phyloP scores from a whole-genome alignment of 53 echinoderm and acorn worm species.

The Luidia sarsii region DNA sequence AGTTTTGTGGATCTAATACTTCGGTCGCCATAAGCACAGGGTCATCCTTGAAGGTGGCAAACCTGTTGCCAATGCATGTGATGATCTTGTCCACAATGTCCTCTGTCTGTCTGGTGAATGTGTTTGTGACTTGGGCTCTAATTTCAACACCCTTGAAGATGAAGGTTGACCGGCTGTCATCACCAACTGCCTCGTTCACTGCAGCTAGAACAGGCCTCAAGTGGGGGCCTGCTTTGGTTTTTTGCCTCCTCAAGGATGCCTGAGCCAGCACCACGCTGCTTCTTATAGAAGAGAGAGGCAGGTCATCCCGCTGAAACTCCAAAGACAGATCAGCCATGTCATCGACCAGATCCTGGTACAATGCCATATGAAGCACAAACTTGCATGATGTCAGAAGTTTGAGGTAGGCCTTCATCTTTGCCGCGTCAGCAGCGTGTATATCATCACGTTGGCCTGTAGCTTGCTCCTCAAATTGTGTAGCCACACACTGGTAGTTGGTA shows the following conservation, averaged over 20 bases:
- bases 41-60: slow-evolving; percentile 27
- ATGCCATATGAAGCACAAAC: slow-evolving; percentile 61
- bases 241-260: neutral
- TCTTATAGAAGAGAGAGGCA: slow-evolving; percentile 53
- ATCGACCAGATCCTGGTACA: slow-evolving; percentile 62
- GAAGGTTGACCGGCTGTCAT: neutral
- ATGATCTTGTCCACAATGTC: slow-evolving; percentile 19
- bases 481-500: slow-evolving; percentile 34
- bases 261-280: slow-evolving; percentile 38
- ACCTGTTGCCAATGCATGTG: slow-evolving; percentile 25
- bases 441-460: slow-evolving; percentile 9
- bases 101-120: slow-evolving; percentile 1
- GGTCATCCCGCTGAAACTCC: slow-evolving; percentile 53
- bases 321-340: slow-evolving; percentile 52
- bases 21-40: slow-evolving; percentile 48
- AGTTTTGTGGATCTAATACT: slow-evolving; percentile 51
- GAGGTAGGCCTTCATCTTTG: slow-evolving; percentile 67
- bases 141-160: slow-evolving; percentile 4
- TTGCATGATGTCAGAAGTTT: slow-evolving; percentile 42
- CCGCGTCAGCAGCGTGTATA: slow-evolving; percentile 40
- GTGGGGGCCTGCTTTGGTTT: slow-evolving; percentile 47
- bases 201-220: slow-evolving; percentile 42
- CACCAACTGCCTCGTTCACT: slow-evolving; percentile 9
- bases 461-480: slow-evolving; percentile 52
- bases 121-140: neutral